These are phyloP conservation scores for Telmatherina bonti DNA, from an alignment of 2,797 vertebrate genomes.

Conservation along the genomic window DNA sequence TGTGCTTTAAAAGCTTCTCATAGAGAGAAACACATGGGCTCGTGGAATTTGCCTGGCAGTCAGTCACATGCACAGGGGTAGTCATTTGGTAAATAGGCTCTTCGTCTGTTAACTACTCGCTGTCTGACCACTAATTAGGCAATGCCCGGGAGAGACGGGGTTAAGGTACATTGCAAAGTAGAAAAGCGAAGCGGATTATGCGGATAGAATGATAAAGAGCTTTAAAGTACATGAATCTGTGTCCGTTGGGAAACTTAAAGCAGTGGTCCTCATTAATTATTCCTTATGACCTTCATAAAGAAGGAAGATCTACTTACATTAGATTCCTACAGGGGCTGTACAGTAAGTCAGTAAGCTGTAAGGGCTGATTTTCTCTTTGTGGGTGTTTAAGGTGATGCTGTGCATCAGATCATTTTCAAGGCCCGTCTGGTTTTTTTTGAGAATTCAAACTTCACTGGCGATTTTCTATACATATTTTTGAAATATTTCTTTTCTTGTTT, in stretches of 20 bases:
- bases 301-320: neutral
- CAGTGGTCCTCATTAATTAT: neutral
- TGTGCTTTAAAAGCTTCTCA: constrained; percentile 27
- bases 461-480: neutral
- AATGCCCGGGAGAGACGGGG: constrained; percentile 21
- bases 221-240: neutral
- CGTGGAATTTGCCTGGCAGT: constrained; percentile 12
- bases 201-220: constrained; percentile 13
- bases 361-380: neutral
- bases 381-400: neutral
- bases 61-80: constrained; percentile 10
- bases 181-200: constrained; percentile 15
- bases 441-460: no score
- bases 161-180: constrained; percentile 21
- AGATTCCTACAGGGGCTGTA: neutral
- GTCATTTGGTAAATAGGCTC: constrained; percentile 39
- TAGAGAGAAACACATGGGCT: constrained; percentile 12
- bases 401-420: neutral
- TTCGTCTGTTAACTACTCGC: constrained; percentile 25
- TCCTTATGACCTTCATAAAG: constrained; percentile 12
- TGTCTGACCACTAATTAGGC: constrained; percentile 48
- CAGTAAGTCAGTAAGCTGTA: neutral
- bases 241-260: constrained; percentile 5
- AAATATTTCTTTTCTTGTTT: neutral
- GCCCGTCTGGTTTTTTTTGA: neutral